Conservation (phyloP, 2,888 invertebrate genomes). For the Chrysina gloriosa region DNA sequence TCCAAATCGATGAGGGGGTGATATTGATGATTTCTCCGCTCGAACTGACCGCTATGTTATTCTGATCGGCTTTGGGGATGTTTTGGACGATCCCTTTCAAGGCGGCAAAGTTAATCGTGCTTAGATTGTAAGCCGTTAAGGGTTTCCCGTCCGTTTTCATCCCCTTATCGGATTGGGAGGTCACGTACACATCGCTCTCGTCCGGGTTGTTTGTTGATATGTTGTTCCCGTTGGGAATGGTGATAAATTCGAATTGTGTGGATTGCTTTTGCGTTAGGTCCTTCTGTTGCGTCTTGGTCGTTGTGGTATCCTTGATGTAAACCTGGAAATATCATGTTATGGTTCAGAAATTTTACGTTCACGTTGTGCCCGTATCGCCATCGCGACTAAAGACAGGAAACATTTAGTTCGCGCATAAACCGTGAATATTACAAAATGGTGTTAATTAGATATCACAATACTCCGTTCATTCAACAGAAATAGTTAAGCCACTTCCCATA, state of each 20-base stretch:
- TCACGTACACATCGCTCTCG: conserved; percentile 31
- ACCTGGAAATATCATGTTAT: conserved; percentile 65
- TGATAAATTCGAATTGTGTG: conserved; percentile 11
- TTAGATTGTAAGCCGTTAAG: conserved; percentile 56
- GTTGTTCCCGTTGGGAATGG: conserved; percentile 21
- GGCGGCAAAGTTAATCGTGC: conserved; percentile 55
- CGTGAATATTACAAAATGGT: no score
- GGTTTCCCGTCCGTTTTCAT: conserved; percentile 47
- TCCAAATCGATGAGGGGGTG: conserved; percentile 58
- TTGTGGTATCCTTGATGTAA: conserved; percentile 69
- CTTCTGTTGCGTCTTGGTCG: conserved; percentile 28
- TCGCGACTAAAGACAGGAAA: no score
- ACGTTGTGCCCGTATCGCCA: no score
- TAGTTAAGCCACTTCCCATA: no score
- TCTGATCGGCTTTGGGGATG: conserved; percentile 53
- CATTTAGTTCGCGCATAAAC: no score
- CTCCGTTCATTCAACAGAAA: no score
- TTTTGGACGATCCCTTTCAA: conserved; percentile 53
- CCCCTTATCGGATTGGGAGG: conserved; percentile 45
- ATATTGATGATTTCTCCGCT: conserved; percentile 61
- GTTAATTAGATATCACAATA: no score
- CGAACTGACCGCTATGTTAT: conserved; percentile 60
- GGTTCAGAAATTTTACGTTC: no score
- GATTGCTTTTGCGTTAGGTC: conserved; percentile 21
- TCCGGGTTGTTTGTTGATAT: conserved; percentile 17